Base-by-base conservation (phyloP, 1,140 invertebrate species). In the Leptinotarsa undecemlineata region DNA sequence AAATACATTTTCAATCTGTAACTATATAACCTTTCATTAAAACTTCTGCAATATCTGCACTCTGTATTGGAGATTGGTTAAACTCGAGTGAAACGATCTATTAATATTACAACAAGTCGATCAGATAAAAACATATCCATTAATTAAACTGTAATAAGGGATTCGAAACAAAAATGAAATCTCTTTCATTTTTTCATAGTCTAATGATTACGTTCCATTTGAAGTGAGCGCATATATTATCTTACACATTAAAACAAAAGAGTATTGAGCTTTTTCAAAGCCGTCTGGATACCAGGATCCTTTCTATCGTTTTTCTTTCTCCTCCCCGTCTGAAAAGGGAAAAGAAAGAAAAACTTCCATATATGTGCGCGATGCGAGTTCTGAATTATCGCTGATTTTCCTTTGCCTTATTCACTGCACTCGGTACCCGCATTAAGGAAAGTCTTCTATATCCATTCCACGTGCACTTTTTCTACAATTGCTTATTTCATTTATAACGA, bases 201-300 rank as follows among this genome's bases (percentile, higher is more conserved):
- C 71, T 72, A 72, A 72, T 72, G 71, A 72, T 60, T 72, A 47
- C 61, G 71, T 72, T 72, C 61, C 71, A 72, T 72, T 72, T 72
- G 71, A 72, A 64, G 71, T 47, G 19, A 47, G 60, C 62, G 71
- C 72, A 76, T 76, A 76, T 76, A 76, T 76, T 76, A 76, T 76
- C 75, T 76, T 76, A 76, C 75, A 76, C 72, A 76, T 76, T 72
- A 76, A 73, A 76, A 76, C 75, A 76, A 76, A 76, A 73, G 75
- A 69, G 71, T 73, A 76, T 76, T 61, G 75, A 68, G 72, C 67
- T 76, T 76, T 73, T 61, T 51, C 71, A 66, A 73, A 72, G 61
- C 71, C 71, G 71, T 72, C 71, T 72, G 71, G 71, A 64, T 72
- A 6, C 68, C 15, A 15, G 26, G 69, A 71, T 62, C 68, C 74